phyloP scores from a whole-genome alignment of 2,888 invertebrate species.

The Dryococelus australis region DNA sequence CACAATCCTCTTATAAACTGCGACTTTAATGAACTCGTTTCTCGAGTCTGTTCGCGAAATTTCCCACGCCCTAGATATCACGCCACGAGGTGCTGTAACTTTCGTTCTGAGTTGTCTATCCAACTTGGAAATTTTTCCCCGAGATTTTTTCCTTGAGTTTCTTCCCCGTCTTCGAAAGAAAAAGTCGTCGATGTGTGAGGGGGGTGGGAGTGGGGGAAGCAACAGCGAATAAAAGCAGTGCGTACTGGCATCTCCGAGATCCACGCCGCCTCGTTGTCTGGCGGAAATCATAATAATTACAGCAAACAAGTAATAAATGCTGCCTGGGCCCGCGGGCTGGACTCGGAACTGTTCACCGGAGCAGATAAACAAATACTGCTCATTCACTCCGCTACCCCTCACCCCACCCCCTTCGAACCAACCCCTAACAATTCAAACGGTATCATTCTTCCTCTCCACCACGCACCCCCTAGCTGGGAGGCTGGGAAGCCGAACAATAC shows the following conservation, averaged over 20 bases:
- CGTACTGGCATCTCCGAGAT: neutral
- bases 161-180: neutral
- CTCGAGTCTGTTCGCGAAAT: too few relatives aligned
- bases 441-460: neutral
- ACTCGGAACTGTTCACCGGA: neutral
- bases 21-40: too few relatives aligned
- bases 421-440: neutral
- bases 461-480: neutral
- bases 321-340: neutral
- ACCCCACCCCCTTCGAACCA: neutral
- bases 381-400: slow-evolving; percentile 20
- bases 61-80: too few relatives aligned
- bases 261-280: neutral
- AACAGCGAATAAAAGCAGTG: neutral
- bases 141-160: neutral
- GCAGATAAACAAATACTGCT: slow-evolving; percentile 13
- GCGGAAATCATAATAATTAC: neutral
- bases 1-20: too few relatives aligned
- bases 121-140: neutral
- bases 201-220: neutral
- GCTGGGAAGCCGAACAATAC: neutral
- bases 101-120: neutral
- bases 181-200: neutral
- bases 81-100: too few relatives aligned
- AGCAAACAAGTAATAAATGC: neutral